Base-by-base conservation (phyloP, 2,113 vertebrate genomes). In the Gymnorhina tibicen region DNA sequence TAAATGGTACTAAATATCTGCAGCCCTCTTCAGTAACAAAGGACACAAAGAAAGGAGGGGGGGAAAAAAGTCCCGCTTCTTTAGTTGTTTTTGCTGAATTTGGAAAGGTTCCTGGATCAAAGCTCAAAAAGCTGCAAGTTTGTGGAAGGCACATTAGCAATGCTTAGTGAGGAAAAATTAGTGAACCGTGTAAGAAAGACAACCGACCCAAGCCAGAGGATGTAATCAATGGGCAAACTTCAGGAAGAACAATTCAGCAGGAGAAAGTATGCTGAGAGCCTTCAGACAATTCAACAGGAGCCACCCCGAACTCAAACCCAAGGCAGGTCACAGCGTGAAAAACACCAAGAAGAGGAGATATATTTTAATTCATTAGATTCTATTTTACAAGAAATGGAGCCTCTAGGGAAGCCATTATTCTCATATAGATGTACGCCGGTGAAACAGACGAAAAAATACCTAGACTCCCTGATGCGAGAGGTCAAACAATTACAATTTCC, bases 401-500 rank as follows among this genome's bases (percentile, higher is more conserved):
- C 96, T 93, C 93, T 33, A 64, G 96, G 95, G 96, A 96, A 95
- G 86, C 80, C 74, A 49, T 93, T 95, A 94, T 91, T 94, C 95
- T 96, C 77, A 79, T 93, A 97, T 76, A 96, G 94, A 95, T 69
- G 91, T 96, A 92, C 83, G 96, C 95, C 50, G 55, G 95, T 93
- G 93, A 91, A 97, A 97, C 94, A 95, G 87, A 93, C 59, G 81
- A 93, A 96, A 94, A 96, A 96, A 96, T 95, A 96, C 96, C 93
- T 97, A 96, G 97, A 70, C 96, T 95, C 89, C 93, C 97, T 93
- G 94, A 96, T 95, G 95, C 16, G 96, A 97, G 95, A 97, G 98
- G 97, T 98, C 97, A 98, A 97, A 97, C 97, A 98, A 98, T 98
- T 98, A 98, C 33, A 60, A 96, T 97, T 97, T 98, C 96, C 95